phyloP scores from a whole-genome alignment of 2,797 vertebrate species.

The Erethizon dorsatum region DNA sequence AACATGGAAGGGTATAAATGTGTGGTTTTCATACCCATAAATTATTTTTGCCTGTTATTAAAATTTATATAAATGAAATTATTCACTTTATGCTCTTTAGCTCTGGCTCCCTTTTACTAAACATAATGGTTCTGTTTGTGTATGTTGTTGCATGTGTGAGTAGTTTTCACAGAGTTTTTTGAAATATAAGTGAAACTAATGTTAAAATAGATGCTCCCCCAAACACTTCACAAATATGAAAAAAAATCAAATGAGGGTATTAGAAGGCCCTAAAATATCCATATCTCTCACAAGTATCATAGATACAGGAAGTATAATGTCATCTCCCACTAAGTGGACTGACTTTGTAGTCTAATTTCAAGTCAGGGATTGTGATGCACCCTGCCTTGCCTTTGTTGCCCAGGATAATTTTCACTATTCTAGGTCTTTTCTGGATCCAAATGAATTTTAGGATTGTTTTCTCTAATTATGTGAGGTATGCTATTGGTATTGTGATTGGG shows the following conservation, averaged over 20 bases:
- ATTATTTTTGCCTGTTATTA: not conserved
- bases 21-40: not conserved
- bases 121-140: not conserved
- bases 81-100: not conserved
- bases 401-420: not conserved
- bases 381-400: not conserved
- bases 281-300: not conserved
- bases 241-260: constrained; percentile 38
- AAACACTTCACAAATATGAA: constrained; percentile 30
- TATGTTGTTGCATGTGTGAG: fast-evolving
- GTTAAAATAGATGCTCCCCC: not conserved
- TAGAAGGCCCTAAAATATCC: not conserved
- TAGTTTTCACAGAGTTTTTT: constrained; percentile 5
- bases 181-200: constrained; percentile 25
- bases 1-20: not conserved
- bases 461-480: not conserved
- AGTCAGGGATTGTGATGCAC: not conserved
- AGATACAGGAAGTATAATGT: not conserved
- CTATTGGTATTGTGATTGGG: not conserved
- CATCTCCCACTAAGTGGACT: not conserved
- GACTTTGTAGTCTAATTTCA: not conserved
- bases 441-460: not conserved
- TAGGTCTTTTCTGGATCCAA: not conserved
- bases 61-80: not conserved
- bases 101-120: not conserved